Base-by-base conservation (phyloP, 2,888 invertebrate genomes). In the Mantis religiosa region DNA sequence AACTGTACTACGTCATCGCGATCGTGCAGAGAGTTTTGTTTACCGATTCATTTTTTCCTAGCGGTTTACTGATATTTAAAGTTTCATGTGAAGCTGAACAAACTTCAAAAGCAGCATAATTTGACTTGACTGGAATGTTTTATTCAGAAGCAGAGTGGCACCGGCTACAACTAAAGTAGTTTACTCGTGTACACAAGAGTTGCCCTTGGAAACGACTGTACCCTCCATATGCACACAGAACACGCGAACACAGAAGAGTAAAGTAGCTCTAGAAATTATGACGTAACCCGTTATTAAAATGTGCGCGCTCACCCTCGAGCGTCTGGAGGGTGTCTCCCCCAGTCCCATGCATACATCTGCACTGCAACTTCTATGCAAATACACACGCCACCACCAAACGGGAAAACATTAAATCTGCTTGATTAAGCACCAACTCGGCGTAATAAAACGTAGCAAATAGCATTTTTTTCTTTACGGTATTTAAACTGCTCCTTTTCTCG, bases 241-340 rank as follows among this genome's bases (percentile, higher is more conserved):
- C 28, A 54, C 47, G 20, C 54, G 28, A 54, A 71, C 28, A 71
- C 81, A 28, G 28, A 28, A 28, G 28, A 28, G 28, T 41, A n/a
- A 85, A 86, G 86, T 71, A 28, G 71, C 81, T 81, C 71, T 41
- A 86, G 86, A 86, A 86, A 86, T 86, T 86, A 81, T 81, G 86
- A 86, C 86, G 81, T 86, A 86, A 81, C 86, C 86, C 81, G 28
- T 86, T 86, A 86, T 86, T 86, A 86, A 86, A 86, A 86, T 81
- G 86, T 81, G 86, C n/a, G 81, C 71, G 81, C 86, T 81, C 86
- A 28, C 28, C 28, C 28, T n/a, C 20, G 30, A 30, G 84, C 30
- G 71, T 28, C 25, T 28, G 20, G 54, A 71, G 54, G 54, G 54
- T 71, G 54, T 20, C 20, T 71, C 54, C 54, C 54, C 54, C 54